A percentile compares a stretch with the other conserved stretches of the same genome.
phyloP scores from a whole-genome alignment of 2,113 vertebrate species.

The Proteles cristata region DNA sequence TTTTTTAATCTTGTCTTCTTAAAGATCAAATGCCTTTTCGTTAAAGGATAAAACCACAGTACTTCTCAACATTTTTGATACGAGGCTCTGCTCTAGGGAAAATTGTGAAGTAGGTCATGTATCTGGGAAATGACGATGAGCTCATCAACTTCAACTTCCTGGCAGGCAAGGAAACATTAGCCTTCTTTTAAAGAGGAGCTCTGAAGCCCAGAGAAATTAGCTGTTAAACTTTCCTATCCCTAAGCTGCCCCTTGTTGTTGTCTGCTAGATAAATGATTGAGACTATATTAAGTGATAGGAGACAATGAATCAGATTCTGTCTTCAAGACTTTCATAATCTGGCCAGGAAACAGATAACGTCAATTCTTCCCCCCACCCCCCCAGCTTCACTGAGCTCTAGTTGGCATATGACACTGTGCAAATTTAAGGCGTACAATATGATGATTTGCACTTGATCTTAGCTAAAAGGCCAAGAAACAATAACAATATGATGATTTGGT shows the following conservation, averaged over 20 bases:
- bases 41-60: constrained; percentile 39
- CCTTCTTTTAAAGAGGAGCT: constrained; percentile 23
- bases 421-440: constrained; percentile 7
- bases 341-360: background rate
- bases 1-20: background rate
- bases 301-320: constrained; percentile 21
- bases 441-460: background rate
- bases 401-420: background rate
- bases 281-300: background rate
- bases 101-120: constrained; percentile 34
- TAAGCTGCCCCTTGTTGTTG: background rate
- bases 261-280: background rate
- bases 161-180: constrained; percentile 41
- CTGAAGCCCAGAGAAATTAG: constrained; percentile 16
- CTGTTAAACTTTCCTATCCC: background rate
- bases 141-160: constrained; percentile 28
- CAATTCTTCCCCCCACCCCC: background rate
- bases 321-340: background rate
- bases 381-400: background rate
- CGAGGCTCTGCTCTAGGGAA: background rate
- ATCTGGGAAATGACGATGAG: constrained; percentile 37
- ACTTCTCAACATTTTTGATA: constrained; percentile 31
- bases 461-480: too few relatives aligned
- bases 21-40: constrained; percentile 43
- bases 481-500: background rate